phyloP scores from a whole-genome alignment of 2,797 vertebrate species.

The Neolamprologus multifasciatus region DNA sequence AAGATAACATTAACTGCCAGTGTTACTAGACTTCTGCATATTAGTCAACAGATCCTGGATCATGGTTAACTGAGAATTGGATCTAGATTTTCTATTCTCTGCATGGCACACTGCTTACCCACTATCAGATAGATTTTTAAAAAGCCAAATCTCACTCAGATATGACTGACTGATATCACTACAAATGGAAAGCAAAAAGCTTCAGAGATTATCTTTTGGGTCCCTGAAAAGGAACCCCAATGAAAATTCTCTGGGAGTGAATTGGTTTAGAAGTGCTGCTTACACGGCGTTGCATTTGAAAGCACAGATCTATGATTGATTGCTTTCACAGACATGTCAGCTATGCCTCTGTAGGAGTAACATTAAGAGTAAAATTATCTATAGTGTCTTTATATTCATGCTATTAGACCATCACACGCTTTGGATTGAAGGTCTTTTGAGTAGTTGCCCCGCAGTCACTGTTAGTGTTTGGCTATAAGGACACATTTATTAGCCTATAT shows the following conservation, averaged over 20 bases:
- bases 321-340: background rate
- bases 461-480: background rate
- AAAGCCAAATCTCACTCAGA: background rate
- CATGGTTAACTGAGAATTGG: background rate
- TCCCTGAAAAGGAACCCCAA: background rate
- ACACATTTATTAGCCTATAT: background rate
- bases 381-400: slow-evolving; percentile 5
- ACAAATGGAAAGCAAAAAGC: background rate
- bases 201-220: background rate
- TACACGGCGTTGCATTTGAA: background rate
- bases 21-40: background rate
- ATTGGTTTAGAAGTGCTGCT: background rate
- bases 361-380: slow-evolving; percentile 5
- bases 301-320: background rate
- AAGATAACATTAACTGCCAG: background rate
- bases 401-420: background rate
- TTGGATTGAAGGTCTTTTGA: background rate
- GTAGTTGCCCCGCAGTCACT: background rate
- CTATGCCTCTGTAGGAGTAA: background rate
- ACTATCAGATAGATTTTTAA: background rate
- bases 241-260: background rate
- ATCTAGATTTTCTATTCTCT: background rate
- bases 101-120: background rate
- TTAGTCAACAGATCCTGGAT: background rate
- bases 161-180: background rate